Evolutionary conservation across 2,888 invertebrate species (phyloP), one percentile per base, ranked within the genome.

Genomic region (Nomada ruficornis): DNA sequence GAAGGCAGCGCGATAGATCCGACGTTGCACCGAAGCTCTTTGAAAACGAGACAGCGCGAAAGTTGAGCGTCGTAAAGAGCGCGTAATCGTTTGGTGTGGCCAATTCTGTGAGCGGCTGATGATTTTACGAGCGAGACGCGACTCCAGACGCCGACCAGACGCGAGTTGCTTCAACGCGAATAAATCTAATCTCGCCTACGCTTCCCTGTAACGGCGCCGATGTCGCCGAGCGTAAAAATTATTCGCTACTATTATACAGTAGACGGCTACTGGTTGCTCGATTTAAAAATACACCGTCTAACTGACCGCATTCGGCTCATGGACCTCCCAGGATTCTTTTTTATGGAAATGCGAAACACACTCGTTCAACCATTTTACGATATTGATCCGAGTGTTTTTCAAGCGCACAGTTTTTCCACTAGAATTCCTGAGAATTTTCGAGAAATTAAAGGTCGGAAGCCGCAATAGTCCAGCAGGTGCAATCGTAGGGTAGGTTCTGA

Each of bases 121-220:
- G 68, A 79, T 63, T 89, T 90, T 88, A 90, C 89, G 89, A 89
- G 86, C 81, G 75, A 77, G 72, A 74, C 83, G 79, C 77, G 77
- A 23, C 84, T 76, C 83, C 86, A 90, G 90, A 90, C 89, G 88
- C 85, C 84, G 83, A 69, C 81, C 82, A 87, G 85, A 77, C 83
- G 81, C 83, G 74, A 75, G 80, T 74, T 26, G 84, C 80, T 86
- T 86, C 83, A 85, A 55, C 82, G 80, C 77, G 78, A 79, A 88
- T 88, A 88, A 89, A 89, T 88, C 84, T 71, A 79, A 72, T 44
- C 74, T 84, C 85, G 80, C 85, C 85, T 83, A 83, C 87, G 77
- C 82, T 60, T 70, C 54, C 52, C 20, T 76, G 70, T 72, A 75
- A 75, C 72, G 83, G 72, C 77, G 85, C 71, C 74, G 80, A 57